Conservation (phyloP, 2,113 vertebrate species). For the Oncorhynchus clarkii region DNA sequence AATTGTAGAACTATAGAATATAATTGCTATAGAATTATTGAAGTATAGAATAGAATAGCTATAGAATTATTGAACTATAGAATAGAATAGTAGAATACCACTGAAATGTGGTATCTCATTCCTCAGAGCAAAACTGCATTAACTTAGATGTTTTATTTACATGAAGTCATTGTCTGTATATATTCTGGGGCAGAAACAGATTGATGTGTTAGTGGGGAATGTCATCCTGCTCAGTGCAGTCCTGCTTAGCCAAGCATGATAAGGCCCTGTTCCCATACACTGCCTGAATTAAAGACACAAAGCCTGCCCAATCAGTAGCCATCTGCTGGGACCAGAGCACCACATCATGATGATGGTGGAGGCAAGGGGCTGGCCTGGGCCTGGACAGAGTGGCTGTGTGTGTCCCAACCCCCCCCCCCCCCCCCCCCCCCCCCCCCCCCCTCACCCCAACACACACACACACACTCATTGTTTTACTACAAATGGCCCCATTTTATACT, state of each 20-base stretch:
- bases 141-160: background rate
- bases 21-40: no score
- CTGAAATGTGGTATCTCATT: background rate
- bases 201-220: constrained; percentile 81
- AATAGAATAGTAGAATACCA: no score
- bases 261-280: constrained; percentile 85
- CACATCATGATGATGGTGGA: constrained; percentile 55
- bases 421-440: constrained; percentile 38
- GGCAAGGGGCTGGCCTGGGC: constrained; percentile 53
- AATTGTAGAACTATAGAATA: no score
- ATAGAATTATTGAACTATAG: no score
- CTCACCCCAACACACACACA: constrained; percentile 61
- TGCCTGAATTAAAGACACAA: constrained; percentile 82
- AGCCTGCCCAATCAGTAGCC: constrained; percentile 85
- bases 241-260: constrained; percentile 82
- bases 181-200: constrained; percentile 43
- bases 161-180: constrained; percentile 24
- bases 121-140: background rate
- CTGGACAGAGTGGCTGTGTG: constrained; percentile 59
- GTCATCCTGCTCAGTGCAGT: constrained; percentile 70
- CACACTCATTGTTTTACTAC: constrained; percentile 72
- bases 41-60: no score
- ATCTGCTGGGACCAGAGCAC: constrained; percentile 84
- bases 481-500: constrained; percentile 66
- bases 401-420: constrained; percentile 47